phyloP scores from a whole-genome alignment of 2,888 invertebrate species.

The Amiota minor region DNA sequence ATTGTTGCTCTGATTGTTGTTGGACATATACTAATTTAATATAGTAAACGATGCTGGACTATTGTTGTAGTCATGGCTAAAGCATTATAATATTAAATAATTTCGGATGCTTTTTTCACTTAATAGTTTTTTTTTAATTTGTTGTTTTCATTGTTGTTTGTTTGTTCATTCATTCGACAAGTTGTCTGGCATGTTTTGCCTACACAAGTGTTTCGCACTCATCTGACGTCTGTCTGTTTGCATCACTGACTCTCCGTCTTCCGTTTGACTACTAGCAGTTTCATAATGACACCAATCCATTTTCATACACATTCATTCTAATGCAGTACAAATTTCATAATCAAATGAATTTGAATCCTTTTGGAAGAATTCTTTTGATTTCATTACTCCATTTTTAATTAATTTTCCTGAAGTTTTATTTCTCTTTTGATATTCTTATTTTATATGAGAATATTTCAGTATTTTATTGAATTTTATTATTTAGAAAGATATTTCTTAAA shows the following conservation, averaged over 20 bases:
- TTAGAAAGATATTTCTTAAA: too few species aligned
- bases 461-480: too few species aligned
- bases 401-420: not conserved
- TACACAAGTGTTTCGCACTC: conserved; percentile 12
- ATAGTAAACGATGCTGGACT: conserved; percentile 13
- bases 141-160: conserved; percentile 21
- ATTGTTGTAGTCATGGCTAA: conserved; percentile 27
- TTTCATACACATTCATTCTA: too few species aligned
- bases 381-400: not conserved
- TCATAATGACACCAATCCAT: too few species aligned
- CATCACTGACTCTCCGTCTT: too few species aligned
- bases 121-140: not conserved
- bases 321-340: not conserved
- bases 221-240: not conserved
- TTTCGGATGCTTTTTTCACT: not conserved
- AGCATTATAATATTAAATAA: conserved; percentile 26
- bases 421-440: not conserved
- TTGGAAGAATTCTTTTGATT: not conserved
- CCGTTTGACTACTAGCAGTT: too few species aligned
- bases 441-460: too few species aligned
- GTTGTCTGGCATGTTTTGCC: conserved; percentile 12
- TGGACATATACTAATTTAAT: not conserved
- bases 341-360: not conserved
- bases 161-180: conserved; percentile 5
- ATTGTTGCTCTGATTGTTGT: not conserved